These are phyloP conservation scores for Synaphobranchus kaupii DNA, from an alignment of 2,797 vertebrate species.

Conservation along the genomic window DNA sequence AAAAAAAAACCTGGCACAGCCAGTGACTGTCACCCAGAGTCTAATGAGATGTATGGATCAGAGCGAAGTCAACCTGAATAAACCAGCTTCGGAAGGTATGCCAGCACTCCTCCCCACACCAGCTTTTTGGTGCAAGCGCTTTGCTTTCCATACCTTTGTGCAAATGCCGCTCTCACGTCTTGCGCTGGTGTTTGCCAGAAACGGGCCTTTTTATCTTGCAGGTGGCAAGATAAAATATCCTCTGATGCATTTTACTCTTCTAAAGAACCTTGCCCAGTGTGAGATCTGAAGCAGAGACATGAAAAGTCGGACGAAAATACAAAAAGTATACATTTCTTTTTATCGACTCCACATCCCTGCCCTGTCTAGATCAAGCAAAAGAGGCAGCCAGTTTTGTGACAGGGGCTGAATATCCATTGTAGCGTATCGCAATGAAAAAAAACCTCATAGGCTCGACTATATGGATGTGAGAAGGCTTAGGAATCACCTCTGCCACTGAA, in stretches of 20 bases:
- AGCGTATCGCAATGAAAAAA: neutral
- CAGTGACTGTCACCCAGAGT: constrained; percentile 3
- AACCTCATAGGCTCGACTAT: neutral
- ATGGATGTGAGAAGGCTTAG: neutral
- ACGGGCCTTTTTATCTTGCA: neutral
- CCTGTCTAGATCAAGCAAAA: neutral
- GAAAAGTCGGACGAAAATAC: neutral
- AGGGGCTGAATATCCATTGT: neutral
- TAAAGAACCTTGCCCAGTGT: neutral
- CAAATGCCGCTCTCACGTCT: neutral
- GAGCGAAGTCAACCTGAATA: constrained; percentile 15
- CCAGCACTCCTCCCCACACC: neutral
- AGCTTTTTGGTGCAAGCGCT: neutral
- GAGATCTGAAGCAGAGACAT: neutral
- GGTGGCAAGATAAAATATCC: neutral
- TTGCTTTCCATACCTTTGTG: neutral
- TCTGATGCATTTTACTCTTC: neutral
- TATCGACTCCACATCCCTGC: neutral
- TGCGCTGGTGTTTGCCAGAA: neutral
- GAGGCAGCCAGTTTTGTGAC: neutral
- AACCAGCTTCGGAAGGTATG: neutral
- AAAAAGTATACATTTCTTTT: neutral
- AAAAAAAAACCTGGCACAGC: neutral
- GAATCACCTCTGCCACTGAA: neutral
- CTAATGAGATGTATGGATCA: constrained; percentile 8